Conservation (phyloP, 2,797 vertebrate species). For the Harpagifer antarcticus region DNA sequence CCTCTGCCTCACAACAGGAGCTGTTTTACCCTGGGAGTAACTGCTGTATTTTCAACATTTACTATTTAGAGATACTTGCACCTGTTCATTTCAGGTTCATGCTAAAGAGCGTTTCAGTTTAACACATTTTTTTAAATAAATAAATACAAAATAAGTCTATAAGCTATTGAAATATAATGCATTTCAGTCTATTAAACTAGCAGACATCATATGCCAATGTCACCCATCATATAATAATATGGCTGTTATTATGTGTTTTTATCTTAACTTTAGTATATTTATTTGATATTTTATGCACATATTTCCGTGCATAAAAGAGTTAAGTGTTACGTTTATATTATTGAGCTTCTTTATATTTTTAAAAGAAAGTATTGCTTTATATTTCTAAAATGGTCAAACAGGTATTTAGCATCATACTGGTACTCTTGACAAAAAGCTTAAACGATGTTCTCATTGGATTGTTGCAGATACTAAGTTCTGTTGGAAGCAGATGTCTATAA, state of each 20-base stretch:
- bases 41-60: not conserved
- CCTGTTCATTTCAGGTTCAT: not conserved
- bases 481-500: no score
- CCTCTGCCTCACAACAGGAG: slow-evolving; percentile 5
- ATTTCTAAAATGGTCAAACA: no score
- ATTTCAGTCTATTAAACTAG: not conserved
- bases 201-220: not conserved
- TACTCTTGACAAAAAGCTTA: no score
- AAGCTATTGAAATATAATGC: not conserved
- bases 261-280: not conserved
- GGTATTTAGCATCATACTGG: no score
- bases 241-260: not conserved
- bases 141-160: not conserved
- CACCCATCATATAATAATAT: not conserved
- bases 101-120: not conserved
- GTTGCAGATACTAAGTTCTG: no score
- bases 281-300: not conserved
- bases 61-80: not conserved
- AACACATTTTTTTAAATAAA: no score
- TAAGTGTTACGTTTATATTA: no score
- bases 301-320: not conserved
- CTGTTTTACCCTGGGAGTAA: not conserved
- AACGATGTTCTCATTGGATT: no score
- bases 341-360: not conserved
- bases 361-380: not conserved